Conservation (phyloP, 2,113 vertebrate genomes). For the Solea solea region DNA sequence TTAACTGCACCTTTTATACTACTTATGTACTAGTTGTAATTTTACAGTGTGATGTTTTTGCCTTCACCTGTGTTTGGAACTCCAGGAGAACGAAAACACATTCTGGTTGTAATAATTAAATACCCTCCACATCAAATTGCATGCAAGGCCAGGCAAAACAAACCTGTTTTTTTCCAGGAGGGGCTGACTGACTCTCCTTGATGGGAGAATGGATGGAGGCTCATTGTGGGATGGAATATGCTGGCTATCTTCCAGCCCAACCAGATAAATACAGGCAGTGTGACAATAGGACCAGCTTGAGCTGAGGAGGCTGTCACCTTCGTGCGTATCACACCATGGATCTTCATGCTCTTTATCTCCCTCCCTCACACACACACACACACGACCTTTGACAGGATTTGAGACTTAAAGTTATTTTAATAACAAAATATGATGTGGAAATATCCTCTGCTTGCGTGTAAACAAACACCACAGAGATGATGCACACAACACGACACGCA, state of each 20-base stretch:
- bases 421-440: not conserved
- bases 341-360: slow-evolving; percentile 20
- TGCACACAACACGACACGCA: slow-evolving; percentile 1
- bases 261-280: slow-evolving; percentile 59
- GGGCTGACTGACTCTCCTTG: slow-evolving; percentile 13
- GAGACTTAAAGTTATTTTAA: not conserved
- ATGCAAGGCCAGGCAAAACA: slow-evolving; percentile 66
- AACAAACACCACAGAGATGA: not conserved
- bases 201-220: slow-evolving; percentile 40
- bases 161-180: slow-evolving; percentile 4
- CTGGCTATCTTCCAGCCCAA: slow-evolving; percentile 35
- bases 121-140: slow-evolving; percentile 49
- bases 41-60: too few species aligned
- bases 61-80: not conserved
- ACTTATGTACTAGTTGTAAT: not conserved
- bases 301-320: slow-evolving; percentile 57
- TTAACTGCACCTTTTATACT: not conserved
- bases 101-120: slow-evolving; percentile 44
- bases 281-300: slow-evolving; percentile 44
- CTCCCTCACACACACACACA: slow-evolving; percentile 8
- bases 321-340: slow-evolving; percentile 21
- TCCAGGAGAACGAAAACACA: not conserved
- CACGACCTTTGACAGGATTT: slow-evolving; percentile 2
- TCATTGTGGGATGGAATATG: slow-evolving; percentile 61
- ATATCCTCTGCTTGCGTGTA: not conserved